These are phyloP conservation scores for Bothrops jararaca DNA, from an alignment of 2,113 vertebrate genomes.

Conservation along the genomic window DNA sequence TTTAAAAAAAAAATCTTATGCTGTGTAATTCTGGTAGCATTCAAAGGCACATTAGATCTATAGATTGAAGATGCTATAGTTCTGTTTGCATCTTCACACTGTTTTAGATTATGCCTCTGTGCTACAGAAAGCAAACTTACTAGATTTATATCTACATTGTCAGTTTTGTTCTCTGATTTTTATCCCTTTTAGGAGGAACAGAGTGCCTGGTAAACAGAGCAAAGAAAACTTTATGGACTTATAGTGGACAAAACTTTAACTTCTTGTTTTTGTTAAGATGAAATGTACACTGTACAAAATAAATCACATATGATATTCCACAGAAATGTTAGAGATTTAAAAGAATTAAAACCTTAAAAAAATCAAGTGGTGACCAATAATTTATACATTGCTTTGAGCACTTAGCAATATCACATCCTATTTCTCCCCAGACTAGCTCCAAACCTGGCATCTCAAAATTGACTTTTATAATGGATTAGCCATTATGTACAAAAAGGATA, in stretches of 20 bases:
- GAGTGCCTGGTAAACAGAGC: slow-evolving; percentile 77
- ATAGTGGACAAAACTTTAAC: slow-evolving; percentile 64
- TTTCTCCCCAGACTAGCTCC: background rate
- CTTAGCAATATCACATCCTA: slow-evolving; percentile 31
- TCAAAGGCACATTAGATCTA: slow-evolving; percentile 76
- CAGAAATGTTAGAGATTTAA: slow-evolving; percentile 45
- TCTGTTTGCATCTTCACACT: slow-evolving; percentile 73
- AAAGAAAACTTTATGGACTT: slow-evolving; percentile 66
- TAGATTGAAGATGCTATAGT: slow-evolving; percentile 72
- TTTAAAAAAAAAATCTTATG: slow-evolving; percentile 62
- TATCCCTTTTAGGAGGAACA: slow-evolving; percentile 78
- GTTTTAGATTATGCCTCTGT: slow-evolving; percentile 73
- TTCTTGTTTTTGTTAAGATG: slow-evolving; percentile 52
- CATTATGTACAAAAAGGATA: background rate
- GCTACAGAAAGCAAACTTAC: slow-evolving; percentile 75
- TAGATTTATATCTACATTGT: slow-evolving; percentile 77
- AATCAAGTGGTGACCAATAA: background rate
- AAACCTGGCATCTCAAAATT: slow-evolving; percentile 20
- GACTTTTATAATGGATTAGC: slow-evolving; percentile 6
- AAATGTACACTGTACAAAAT: slow-evolving; percentile 55
- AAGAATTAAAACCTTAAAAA: slow-evolving; percentile 54
- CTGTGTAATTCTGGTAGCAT: slow-evolving; percentile 69
- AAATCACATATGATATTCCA: slow-evolving; percentile 54
- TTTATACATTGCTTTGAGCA: slow-evolving; percentile 21
- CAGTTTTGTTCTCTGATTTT: slow-evolving; percentile 76